A percentile compares a stretch with the other conserved stretches of the same genome.
phyloP scores from a whole-genome alignment of 2,113 vertebrate genomes.

The Charina bottae region DNA sequence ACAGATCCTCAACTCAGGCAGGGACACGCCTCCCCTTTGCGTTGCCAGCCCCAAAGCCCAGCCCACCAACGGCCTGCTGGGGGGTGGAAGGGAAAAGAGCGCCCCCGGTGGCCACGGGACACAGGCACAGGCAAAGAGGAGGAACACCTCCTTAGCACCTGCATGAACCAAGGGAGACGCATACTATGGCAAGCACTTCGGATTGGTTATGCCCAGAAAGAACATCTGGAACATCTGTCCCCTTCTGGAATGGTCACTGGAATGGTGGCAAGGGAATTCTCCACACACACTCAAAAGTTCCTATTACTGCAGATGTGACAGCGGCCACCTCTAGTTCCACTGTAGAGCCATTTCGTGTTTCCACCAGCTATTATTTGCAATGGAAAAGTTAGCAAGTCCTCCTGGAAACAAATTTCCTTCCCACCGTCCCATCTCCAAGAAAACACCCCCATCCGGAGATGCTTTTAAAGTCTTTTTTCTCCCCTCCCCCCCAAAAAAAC shows the following conservation, averaged over 20 bases:
- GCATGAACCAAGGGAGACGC: rapidly evolving
- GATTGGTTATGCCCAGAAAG: background rate
- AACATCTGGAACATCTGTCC: background rate
- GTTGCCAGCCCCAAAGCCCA: background rate
- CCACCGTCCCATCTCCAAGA: background rate
- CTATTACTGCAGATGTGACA: no score
- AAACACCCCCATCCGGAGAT: background rate
- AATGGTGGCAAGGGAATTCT: background rate
- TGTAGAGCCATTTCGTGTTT: no score
- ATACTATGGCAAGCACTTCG: background rate
- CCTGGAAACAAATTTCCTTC: background rate
- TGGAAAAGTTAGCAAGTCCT: background rate
- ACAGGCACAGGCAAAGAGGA: background rate
- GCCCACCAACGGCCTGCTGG: background rate
- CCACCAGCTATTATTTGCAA: background rate
- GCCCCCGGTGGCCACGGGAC: background rate
- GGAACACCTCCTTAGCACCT: background rate
- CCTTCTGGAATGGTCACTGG: background rate
- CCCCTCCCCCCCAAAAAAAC: no score
- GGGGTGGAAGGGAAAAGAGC: rapidly evolving
- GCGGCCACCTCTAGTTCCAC: background rate
- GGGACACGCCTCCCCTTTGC: background rate
- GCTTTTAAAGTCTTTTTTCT: background rate
- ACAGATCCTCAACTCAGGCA: background rate
- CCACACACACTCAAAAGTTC: background rate